Evolutionary conservation across 2,113 vertebrate species (phyloP), one percentile per base, ranked within the genome.

Genomic region (cattle (Bos taurus)): DNA sequence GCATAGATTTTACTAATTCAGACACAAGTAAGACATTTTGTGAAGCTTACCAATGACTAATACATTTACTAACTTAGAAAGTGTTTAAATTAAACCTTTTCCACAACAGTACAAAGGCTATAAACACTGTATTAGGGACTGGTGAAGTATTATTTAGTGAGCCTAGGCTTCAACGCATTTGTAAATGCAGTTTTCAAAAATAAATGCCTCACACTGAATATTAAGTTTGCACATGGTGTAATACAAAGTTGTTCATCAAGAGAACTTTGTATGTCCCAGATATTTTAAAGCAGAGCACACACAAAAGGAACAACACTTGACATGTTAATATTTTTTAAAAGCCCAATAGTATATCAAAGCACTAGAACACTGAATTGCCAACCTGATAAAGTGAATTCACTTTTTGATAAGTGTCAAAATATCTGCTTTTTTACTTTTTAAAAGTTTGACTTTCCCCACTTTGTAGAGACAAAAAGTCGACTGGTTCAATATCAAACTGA

Each of bases 401-500:
- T 40, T 43, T 43, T 26, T 78, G 46, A 62, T 36, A 59, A 64
- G 28, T 88, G 46, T 93, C 80, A 86, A 94, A 96, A 64, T 81
- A 84, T 7, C 1, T 52, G 7, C 28, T 54, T n/a, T 90, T 59
- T 88, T 52, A 77, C 16, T 81, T 86, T 57, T 83, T 59, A 48
- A n/a, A 96, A 88, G 26, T 80, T 87, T 88, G 90, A 77, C 60
- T 91, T 94, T 25, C 57, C 6, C 50, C 40, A 91, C n/a, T 94
- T 94, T 89, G 30, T 54, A 77, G 23, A 94, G 9, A 94, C 74
- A 85, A 54, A 64, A 92, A 82, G 56, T 97, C 93, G 56, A 82
- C 93, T 90, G 74, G 25, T 52, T 94, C 93, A 90, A 93, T 93
- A 92, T 17, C 64, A 96, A 96, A 91, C 57, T 90, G 28, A 91